These are phyloP conservation scores for Melinopterus prodromus DNA, from an alignment of 2,888 invertebrate genomes.

Conservation along the genomic window DNA sequence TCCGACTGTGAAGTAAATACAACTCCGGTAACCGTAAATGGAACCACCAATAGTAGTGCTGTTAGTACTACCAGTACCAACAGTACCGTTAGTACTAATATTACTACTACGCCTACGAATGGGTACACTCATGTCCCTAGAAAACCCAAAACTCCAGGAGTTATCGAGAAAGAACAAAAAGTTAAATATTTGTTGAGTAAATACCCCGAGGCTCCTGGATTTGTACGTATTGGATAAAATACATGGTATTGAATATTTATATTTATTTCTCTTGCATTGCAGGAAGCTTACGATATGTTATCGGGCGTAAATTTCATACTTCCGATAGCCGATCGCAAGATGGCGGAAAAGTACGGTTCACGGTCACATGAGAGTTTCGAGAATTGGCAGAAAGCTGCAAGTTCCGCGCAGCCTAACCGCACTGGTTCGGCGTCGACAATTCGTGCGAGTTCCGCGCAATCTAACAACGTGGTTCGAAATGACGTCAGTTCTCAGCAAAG, in stretches of 20 bases:
- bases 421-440: not conserved
- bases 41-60: not conserved
- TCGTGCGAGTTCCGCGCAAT: not conserved
- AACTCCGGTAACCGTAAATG: slow-evolving; percentile 14
- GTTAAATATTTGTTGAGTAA: slow-evolving; percentile 70
- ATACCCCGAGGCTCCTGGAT: slow-evolving; percentile 68
- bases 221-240: slow-evolving; percentile 59
- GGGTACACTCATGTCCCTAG: slow-evolving; percentile 35
- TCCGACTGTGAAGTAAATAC: slow-evolving; percentile 59
- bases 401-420: not conserved
- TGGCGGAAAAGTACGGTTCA: slow-evolving; percentile 64
- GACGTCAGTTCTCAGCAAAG: not conserved
- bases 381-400: slow-evolving; percentile 25
- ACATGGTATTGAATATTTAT: not conserved
- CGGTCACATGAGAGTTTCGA: slow-evolving; percentile 56
- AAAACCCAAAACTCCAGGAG: slow-evolving; percentile 46
- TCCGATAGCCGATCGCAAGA: slow-evolving; percentile 61
- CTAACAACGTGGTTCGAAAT: not conserved
- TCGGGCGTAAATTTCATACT: slow-evolving; percentile 53
- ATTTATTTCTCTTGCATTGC: slow-evolving; percentile 26
- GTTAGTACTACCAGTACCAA: not conserved
- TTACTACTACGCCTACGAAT: not conserved
- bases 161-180: slow-evolving; percentile 65
- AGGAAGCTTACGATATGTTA: slow-evolving; percentile 51
- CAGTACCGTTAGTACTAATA: not conserved